phyloP scores from a whole-genome alignment of 2,888 invertebrate species.

The Megastigmus dorsalis region DNA sequence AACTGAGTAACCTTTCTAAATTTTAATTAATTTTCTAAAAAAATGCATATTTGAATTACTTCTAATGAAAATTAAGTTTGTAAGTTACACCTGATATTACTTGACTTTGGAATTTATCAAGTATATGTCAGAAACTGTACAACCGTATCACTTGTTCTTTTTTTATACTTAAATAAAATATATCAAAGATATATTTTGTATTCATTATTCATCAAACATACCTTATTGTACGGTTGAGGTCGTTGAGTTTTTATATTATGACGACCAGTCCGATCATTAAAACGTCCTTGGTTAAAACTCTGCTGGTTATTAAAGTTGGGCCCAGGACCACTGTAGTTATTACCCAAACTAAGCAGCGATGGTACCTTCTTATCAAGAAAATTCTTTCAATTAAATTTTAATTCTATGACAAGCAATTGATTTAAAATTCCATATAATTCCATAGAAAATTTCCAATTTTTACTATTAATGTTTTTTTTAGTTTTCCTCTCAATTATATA shows the following conservation, averaged over 20 bases:
- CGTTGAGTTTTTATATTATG: slow-evolving; percentile 69
- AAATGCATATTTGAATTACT: neutral
- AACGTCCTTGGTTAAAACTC: slow-evolving; percentile 68
- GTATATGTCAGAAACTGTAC: slow-evolving; percentile 3
- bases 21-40: neutral
- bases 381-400: slow-evolving; percentile 20
- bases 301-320: slow-evolving; percentile 69
- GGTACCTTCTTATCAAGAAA: slow-evolving; percentile 65
- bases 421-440: too few species aligned
- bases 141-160: neutral
- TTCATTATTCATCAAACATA: slow-evolving; percentile 56
- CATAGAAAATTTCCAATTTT: too few species aligned
- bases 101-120: slow-evolving; percentile 26
- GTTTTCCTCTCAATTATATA: too few species aligned
- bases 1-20: too few species aligned
- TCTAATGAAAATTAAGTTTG: neutral
- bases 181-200: slow-evolving; percentile 1
- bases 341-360: slow-evolving; percentile 70
- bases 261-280: slow-evolving; percentile 67
- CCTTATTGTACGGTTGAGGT: slow-evolving; percentile 72
- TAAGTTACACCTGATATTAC: slow-evolving; percentile 6
- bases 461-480: too few species aligned
- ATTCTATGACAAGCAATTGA: neutral
- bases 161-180: neutral
- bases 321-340: slow-evolving; percentile 68